Base-by-base conservation (phyloP, 2,113 vertebrate genomes). In the Mus musculus region DNA sequence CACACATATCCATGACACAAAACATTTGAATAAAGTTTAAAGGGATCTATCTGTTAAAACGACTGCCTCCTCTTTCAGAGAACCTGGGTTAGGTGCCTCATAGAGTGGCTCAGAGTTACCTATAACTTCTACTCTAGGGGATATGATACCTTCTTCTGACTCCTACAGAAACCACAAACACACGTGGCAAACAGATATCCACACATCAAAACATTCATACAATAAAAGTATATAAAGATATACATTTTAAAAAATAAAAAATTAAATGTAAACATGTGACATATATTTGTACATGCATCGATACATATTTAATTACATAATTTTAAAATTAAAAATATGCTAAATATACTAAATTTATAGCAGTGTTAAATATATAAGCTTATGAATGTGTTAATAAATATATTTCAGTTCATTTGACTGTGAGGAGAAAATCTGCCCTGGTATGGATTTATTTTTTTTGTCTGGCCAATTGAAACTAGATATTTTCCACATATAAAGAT, bases 401-500 rank as follows among this genome's bases (percentile, higher is more conserved):
- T 65, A 95, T 96, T 71, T 89, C 14, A 91, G 1, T 71, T 88
- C 61, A 72, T 7, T 59, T 28, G 11, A 95, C 4, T 46, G 8
- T 46, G 88, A 94, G 26, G 14, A 88, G 49, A 89, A 91, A 95
- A 84, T 61, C 8, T 94, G 5, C 33, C 88, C 30, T 76, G 14
- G 36, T 52, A 20, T 42, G 39, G 8, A 92, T 94, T 30, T 80
- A 5, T 69, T 36, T 36, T 63, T 96, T 95, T 82, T 46, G 33
- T 92, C 95, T 85, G 19, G 33, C 61, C 26, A 96, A 92, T n/a
- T 28, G 1, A 77, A 93, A 87, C 24, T 80, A 93, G 56, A 95
- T 96, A 94, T 92, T 52, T 87, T 77, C 78, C 92, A 81, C 24
- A 87, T 88, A 88, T 6, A 96, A 94, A 8, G 67, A 92, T 81